Conservation (phyloP, 2,888 invertebrate species). For the Napeogenes sylphis region DNA sequence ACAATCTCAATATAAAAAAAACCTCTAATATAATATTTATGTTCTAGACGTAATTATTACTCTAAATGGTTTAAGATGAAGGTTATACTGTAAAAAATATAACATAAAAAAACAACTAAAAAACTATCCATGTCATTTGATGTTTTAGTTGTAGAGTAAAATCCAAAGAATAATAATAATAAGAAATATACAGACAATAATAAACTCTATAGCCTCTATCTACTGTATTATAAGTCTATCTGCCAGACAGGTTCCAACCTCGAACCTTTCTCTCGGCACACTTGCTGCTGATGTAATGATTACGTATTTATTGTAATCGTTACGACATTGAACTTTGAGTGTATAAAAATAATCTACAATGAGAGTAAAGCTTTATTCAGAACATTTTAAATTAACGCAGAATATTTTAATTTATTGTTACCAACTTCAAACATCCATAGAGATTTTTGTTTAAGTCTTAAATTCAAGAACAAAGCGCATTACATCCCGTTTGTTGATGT, state of each 20-base stretch:
- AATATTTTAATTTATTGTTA: not conserved
- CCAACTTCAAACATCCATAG: not conserved
- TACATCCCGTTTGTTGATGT: not conserved
- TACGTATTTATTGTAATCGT: slow-evolving; percentile 13
- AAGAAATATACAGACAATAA: not conserved
- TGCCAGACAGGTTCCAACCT: slow-evolving; percentile 23
- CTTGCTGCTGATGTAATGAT: slow-evolving; percentile 21
- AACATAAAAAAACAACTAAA: too few species aligned
- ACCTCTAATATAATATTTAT: too few species aligned
- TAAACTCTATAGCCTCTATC: not conserved
- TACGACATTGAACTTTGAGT: slow-evolving; percentile 28
- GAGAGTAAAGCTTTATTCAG: not conserved
- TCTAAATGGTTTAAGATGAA: too few species aligned
- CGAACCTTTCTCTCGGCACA: slow-evolving; percentile 28
- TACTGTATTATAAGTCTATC: not conserved
- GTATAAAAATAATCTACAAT: not conserved
- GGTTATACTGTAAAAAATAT: too few species aligned
- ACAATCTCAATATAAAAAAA: too few species aligned
- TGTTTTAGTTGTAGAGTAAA: too few species aligned
- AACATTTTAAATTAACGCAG: not conserved
- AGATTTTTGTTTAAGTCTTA: not conserved
- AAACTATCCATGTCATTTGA: too few species aligned
- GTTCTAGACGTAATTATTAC: too few species aligned
- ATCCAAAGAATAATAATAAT: not conserved
- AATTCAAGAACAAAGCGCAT: not conserved